These are phyloP conservation scores for Cheilosia vernalis DNA, from an alignment of 2,888 invertebrate species.

Conservation along the genomic window DNA sequence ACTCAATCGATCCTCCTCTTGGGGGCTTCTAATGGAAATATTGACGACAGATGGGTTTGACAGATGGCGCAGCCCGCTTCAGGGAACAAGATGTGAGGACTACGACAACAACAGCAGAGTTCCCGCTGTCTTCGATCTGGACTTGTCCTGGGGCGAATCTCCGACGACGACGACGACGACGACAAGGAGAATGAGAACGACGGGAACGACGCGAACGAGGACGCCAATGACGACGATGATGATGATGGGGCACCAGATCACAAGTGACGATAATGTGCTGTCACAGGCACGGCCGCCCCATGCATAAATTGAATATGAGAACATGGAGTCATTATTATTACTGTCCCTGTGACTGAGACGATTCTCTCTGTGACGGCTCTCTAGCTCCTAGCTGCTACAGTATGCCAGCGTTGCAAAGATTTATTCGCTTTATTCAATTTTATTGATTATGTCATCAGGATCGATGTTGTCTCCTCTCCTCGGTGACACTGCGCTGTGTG, in stretches of 20 bases:
- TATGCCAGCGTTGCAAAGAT: constrained; percentile 68
- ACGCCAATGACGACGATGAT: constrained; percentile 59
- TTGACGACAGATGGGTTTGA: constrained; percentile 74
- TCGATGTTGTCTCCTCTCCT: constrained; percentile 72
- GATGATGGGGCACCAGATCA: constrained; percentile 76
- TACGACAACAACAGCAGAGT: constrained; percentile 66
- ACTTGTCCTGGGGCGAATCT: constrained; percentile 37
- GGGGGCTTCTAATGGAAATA: constrained; percentile 64
- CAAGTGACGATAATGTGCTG: constrained; percentile 80
- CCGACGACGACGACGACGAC: constrained; percentile 14
- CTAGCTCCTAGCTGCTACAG: constrained; percentile 30
- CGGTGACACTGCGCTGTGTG: constrained; percentile 63
- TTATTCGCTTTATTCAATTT: constrained; percentile 75
- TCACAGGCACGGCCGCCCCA: constrained; percentile 76
- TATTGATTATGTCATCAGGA: constrained; percentile 76
- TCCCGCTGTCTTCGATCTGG: constrained; percentile 44
- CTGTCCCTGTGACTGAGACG: constrained; percentile 65
- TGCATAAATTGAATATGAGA: constrained; percentile 75
- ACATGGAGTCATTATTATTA: constrained; percentile 75
- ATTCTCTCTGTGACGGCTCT: constrained; percentile 29
- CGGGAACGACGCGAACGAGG: constrained; percentile 18
- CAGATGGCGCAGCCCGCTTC: constrained; percentile 56
- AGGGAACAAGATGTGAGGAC: constrained; percentile 57
- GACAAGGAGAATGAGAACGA: constrained; percentile 28
- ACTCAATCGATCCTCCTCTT: constrained; percentile 44